Base-by-base conservation (phyloP, 2,797 vertebrate species). In the Pseudocheirus occidentalis region DNA sequence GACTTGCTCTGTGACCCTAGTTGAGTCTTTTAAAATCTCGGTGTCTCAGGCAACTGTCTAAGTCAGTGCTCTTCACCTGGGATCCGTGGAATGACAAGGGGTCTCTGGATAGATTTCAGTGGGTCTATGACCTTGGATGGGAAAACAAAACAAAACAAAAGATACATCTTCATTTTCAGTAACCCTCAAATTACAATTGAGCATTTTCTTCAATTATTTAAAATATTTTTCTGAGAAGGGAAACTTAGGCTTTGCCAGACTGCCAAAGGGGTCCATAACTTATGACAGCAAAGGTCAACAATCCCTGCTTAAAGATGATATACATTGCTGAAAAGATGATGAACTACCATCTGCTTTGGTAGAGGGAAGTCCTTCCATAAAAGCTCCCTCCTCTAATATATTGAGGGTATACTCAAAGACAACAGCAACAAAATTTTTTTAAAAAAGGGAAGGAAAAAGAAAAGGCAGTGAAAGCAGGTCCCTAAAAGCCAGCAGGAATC, bases 401-500 rank as follows among this genome's bases (percentile, higher is more conserved):
- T 87, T 34, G 9, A 10, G 1, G 9, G 40, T 50, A 87, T 40
- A 87, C 50, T 87, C 40, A 50, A 81, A 87, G 40, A 50, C 40
- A 81, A 27, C 9, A 46, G 73, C 40, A 81, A 46, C 40, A 46
- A 81, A 73, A 40, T 81, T n/a, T n/a, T n/a, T n/a, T n/a, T n/a
- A 21, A 46, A 24, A 46, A 81, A 40, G 46, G 18, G 34, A 24
- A n/a, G 5, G 34, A 27, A 81, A 2, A n/a, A 34, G 40, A 55
- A 73, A 73, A 4, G 21, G 34, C 40, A 94, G 55, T 54, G 93
- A 95, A 87, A 95, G 81, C 94, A 95, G 91, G 46, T 95, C 12
- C 92, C 92, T 87, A 87, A 94, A 94, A 97, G 28, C 50, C 50
- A 95, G 56, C 0, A 14, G 94, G 54, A 91, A 92, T 97, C 90